These are phyloP conservation scores for Pangasius larnaudii DNA, from an alignment of 2,797 vertebrate genomes.

Conservation along the genomic window DNA sequence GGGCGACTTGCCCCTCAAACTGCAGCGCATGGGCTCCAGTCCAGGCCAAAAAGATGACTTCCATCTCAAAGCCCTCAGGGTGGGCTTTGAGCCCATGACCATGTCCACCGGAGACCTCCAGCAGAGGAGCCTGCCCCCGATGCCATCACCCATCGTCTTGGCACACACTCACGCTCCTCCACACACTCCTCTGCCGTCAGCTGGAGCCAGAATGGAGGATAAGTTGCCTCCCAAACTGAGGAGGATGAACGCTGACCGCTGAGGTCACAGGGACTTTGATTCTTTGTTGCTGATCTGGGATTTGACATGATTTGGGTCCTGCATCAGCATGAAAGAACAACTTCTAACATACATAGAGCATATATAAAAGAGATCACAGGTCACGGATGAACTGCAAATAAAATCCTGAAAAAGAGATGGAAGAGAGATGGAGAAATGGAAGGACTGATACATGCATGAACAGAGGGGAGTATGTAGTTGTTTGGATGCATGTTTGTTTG, in stretches of 20 bases:
- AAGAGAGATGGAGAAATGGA: neutral
- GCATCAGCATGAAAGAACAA: conserved; percentile 33
- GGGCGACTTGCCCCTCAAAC: conserved; percentile 82
- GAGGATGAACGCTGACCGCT: conserved; percentile 68
- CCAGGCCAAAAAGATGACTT: conserved; percentile 68
- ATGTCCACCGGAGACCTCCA: conserved; percentile 78
- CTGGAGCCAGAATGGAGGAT: conserved; percentile 66
- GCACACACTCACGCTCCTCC: conserved; percentile 57
- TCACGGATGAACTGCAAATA: conserved; percentile 9
- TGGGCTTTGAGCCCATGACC: conserved; percentile 80
- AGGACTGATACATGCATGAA: conserved; percentile 22
- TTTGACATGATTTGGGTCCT: neutral
- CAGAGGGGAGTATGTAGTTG: conserved; percentile 6
- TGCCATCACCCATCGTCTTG: conserved; percentile 58
- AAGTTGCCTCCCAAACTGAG: conserved; percentile 70
- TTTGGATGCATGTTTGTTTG: conserved; percentile 20
- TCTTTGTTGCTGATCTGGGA: conserved; percentile 31
- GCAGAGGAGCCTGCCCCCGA: conserved; percentile 65
- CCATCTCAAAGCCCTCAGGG: conserved; percentile 78
- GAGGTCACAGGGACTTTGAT: conserved; percentile 44
- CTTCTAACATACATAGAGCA: conserved; percentile 17
- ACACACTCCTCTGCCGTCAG: conserved; percentile 65
- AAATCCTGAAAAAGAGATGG: neutral
- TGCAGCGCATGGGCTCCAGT: conserved; percentile 78
- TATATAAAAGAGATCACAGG: conserved; percentile 7